Conservation (phyloP, 1,140 invertebrate species). For the Polypedilum vanderplanki region DNA sequence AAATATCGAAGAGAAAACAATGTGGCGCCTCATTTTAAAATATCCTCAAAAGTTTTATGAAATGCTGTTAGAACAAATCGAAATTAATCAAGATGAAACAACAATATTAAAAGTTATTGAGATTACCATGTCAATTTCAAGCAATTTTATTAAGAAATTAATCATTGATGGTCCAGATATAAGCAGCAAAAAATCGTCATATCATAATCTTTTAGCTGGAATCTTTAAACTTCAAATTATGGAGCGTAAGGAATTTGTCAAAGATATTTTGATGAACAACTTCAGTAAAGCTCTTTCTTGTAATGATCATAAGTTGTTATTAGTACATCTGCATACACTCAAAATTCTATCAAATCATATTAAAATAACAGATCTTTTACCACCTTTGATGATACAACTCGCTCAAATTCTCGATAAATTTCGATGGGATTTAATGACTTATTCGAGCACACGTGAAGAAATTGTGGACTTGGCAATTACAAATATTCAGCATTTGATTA, state of each 20-base stretch:
- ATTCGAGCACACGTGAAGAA: constrained; percentile 29
- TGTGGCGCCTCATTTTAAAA: not conserved
- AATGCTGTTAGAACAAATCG: constrained; percentile 30
- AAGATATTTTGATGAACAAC: not conserved
- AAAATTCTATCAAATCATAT: constrained; percentile 30
- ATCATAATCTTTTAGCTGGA: not conserved
- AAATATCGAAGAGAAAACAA: not conserved
- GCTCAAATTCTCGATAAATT: constrained; percentile 33
- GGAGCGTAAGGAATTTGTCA: not conserved
- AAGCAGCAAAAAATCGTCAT: not conserved
- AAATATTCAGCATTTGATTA: constrained; percentile 32
- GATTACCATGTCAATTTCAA: not conserved
- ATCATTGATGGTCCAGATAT: not conserved
- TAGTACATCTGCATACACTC: constrained; percentile 32
- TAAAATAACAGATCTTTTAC: constrained; percentile 31
- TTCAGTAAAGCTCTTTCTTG: constrained; percentile 30
- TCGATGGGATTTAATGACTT: constrained; percentile 34
- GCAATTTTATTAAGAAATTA: not conserved
- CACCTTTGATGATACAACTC: constrained; percentile 32
- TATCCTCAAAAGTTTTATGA: constrained; percentile 24
- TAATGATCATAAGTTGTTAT: constrained; percentile 30
- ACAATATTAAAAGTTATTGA: not conserved
- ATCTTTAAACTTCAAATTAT: not conserved
- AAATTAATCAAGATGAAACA: constrained; percentile 14
- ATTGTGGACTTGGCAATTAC: constrained; percentile 30